These are phyloP conservation scores for Empidonax traillii DNA, from an alignment of 2,113 vertebrate genomes.

Conservation along the genomic window DNA sequence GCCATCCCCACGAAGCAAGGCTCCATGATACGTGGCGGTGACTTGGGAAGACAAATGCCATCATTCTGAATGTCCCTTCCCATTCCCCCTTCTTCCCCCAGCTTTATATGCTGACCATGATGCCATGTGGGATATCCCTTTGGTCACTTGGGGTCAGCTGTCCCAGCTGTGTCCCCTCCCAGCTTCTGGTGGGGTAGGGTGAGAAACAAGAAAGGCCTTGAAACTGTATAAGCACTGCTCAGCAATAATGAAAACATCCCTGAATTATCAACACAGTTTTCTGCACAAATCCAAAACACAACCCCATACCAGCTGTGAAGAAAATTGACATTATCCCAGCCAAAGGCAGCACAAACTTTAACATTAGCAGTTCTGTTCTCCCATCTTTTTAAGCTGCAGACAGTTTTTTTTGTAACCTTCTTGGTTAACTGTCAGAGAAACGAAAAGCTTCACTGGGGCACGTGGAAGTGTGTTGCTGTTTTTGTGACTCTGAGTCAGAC, in stretches of 20 bases:
- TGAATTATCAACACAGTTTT: neutral
- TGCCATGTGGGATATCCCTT: too few relatives aligned
- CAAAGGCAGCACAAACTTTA: neutral
- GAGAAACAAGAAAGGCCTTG: neutral
- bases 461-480: neutral
- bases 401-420: neutral
- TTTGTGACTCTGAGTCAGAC: neutral
- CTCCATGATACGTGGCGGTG: neutral
- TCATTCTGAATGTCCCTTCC: too few relatives aligned
- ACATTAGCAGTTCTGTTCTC: neutral
- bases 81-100: neutral
- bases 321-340: neutral
- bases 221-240: neutral
- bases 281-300: neutral
- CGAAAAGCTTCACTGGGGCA: neutral
- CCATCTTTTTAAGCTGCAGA: neutral
- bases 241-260: neutral
- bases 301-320: neutral
- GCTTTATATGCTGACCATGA: neutral
- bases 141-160: neutral
- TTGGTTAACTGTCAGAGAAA: neutral
- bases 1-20: neutral
- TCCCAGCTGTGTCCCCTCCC: neutral
- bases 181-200: neutral
- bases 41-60: neutral